Percentiles rank a stretch among this genome's conserved stretches.
phyloP scores from a whole-genome alignment of 1,140 invertebrate genomes.

The Hypsibius dujardini region DNA sequence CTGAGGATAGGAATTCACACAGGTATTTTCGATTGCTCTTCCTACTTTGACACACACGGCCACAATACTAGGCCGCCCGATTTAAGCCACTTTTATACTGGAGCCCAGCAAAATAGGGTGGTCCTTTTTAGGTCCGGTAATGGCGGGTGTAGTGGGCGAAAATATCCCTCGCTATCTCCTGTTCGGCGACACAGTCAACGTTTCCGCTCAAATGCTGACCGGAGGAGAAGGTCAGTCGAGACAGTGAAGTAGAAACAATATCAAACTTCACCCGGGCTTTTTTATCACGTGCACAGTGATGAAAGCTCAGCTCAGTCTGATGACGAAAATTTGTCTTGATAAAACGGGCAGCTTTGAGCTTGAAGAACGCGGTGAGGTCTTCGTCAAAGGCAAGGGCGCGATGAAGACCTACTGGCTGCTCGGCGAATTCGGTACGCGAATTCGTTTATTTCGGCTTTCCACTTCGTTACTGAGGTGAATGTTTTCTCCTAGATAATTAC shows the following conservation, averaged over 20 bases:
- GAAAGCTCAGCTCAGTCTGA: constrained; percentile 62
- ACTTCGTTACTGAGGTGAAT: no score
- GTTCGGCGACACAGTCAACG: constrained; percentile 86
- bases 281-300: constrained; percentile 43
- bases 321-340: constrained; percentile 52
- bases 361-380: constrained; percentile 58
- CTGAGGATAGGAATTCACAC: constrained; percentile 87
- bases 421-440: constrained; percentile 24
- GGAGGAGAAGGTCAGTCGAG: constrained; percentile 47
- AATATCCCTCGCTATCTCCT: constrained; percentile 81
- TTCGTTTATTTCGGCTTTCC: no score
- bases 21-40: constrained; percentile 38
- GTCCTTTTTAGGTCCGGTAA: constrained; percentile 50
- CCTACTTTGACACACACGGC: background rate
- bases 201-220: constrained; percentile 79
- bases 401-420: constrained; percentile 46
- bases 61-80: background rate
- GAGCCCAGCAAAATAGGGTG: background rate
- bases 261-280: no score
- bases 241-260: no score
- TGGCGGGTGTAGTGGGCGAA: constrained; percentile 78
- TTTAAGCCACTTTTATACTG: background rate
- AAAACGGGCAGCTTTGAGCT: constrained; percentile 58
- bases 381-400: constrained; percentile 75
- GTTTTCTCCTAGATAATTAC: no score